phyloP scores from a whole-genome alignment of 2,888 invertebrate species.

The Venusia cambrica region DNA sequence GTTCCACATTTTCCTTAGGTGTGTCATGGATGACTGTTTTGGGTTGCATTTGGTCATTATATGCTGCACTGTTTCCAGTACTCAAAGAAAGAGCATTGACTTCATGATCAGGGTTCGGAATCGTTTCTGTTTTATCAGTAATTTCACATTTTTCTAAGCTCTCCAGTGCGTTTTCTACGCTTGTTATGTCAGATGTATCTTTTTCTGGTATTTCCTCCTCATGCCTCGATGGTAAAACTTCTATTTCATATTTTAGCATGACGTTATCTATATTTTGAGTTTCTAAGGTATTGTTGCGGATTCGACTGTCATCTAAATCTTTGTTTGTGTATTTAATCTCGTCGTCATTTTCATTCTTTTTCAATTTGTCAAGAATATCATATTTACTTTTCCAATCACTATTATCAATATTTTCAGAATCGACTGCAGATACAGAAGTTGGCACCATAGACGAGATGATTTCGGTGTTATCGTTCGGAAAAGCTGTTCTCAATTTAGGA shows the following conservation, averaged over 20 bases:
- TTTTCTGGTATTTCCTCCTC: constrained; percentile 40
- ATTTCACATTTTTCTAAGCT: constrained; percentile 16
- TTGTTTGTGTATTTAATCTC: constrained; percentile 11
- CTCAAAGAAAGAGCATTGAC: constrained; percentile 3
- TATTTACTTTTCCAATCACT: constrained; percentile 71
- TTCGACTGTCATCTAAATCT: constrained; percentile 8
- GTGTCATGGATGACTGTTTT: constrained; percentile 7
- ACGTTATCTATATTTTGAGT: constrained; percentile 3
- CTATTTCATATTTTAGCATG: constrained; percentile 11
- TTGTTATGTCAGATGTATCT: constrained; percentile 26
- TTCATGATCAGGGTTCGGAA: constrained; percentile 7
- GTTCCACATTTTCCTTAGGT: constrained; percentile 3
- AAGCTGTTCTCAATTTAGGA: constrained; percentile 47
- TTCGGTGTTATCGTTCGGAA: constrained; percentile 29
- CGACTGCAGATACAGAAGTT: constrained; percentile 11
- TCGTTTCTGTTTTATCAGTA: constrained; percentile 11
- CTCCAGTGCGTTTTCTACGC: constrained; percentile 14
- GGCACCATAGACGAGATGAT: constrained; percentile 17
- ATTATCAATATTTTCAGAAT: constrained; percentile 35
- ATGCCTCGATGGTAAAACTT: constrained; percentile 22
- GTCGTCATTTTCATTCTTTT: constrained; percentile 44
- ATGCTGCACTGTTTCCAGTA: constrained; percentile 7
- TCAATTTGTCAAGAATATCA: constrained; percentile 61
- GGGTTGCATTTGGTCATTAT: constrained; percentile 10
- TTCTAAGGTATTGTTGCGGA: constrained; percentile 2